Base-by-base conservation (phyloP, 2,113 vertebrate genomes). In the Plotosus lineatus region DNA sequence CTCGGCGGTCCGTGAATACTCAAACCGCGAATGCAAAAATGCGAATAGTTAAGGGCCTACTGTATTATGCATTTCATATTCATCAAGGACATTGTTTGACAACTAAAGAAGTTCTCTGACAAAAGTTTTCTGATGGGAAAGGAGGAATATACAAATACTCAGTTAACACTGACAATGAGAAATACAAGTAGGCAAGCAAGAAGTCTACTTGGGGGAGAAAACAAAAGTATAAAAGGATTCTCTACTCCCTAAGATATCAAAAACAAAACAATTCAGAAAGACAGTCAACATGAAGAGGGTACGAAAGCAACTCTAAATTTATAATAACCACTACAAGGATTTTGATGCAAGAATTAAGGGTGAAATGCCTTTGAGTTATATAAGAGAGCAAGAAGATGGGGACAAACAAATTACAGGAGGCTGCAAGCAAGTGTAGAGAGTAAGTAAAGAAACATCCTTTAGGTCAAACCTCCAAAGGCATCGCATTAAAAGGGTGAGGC, bases 281-380 rank as follows among this genome's bases (percentile, higher is more conserved):
- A 26, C 21, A 60, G 21, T 44, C 88, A 93, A 85, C 87, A 0
- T 71, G 90, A 92, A 94, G 93, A 88, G 87, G 89, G 85, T 88
- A 92, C 80, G 90, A 69, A 89, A 93, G 93, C 86, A 84, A 85
- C 84, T 88, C 90, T 83, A 74, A 87, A 81, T 90, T 80, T 87
- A 75, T 75, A 48, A 83, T 75, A 79, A 86, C 85, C 87, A 86
- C 82, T 83, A 88, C 53, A 72, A 48, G 69, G 77, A 28, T 90
- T 90, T 93, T 91, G 94, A 92, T 90, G 92, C 92, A 93, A 86
- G 88, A 90, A 92, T 96, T 95, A 94, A 88, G 91, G 85, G 89
- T 90, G 92, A 91, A 93, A 94, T 90, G 91, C 91, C 93, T 93
- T 93, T 88, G 89, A 89, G 89, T 86, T 89, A 87, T 66, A 89